A percentile compares a stretch with the other conserved stretches of the same genome.
phyloP scores from a whole-genome alignment of 2,797 vertebrate species.

The Sarcoramphus papa region DNA sequence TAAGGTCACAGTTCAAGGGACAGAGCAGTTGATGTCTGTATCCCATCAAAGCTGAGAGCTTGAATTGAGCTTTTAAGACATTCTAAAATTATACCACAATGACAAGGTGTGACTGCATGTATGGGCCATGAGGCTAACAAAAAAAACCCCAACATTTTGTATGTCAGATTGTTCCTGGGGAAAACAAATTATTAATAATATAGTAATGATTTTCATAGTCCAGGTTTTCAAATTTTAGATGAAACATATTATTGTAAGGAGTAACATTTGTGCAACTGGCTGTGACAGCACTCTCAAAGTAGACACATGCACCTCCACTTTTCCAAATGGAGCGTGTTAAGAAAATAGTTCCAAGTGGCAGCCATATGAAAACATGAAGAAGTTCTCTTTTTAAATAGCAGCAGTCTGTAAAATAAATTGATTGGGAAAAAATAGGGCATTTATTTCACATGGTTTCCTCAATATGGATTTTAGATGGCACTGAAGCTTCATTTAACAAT shows the following conservation, averaged over 20 bases:
- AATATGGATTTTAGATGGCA: not conserved
- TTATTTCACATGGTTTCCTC: not conserved
- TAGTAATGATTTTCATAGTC: not conserved
- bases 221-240: not conserved
- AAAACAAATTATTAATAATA: not conserved
- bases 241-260: not conserved
- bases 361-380: not conserved
- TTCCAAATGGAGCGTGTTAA: not conserved
- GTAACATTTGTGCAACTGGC: not conserved
- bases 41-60: not conserved
- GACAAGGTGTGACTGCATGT: not conserved
- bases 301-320: not conserved
- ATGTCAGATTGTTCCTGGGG: not conserved
- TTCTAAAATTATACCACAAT: not conserved
- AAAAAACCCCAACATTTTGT: not conserved
- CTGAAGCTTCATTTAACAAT: not conserved
- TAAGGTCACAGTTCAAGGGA: constrained; percentile 66
- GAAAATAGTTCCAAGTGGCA: not conserved
- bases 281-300: not conserved
- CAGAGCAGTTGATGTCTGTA: constrained; percentile 20
- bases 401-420: not conserved
- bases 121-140: not conserved
- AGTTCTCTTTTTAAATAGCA: not conserved
- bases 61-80: not conserved
- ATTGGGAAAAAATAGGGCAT: not conserved